A percentile compares a stretch with the other conserved stretches of the same genome.
phyloP scores from a whole-genome alignment of 2,888 invertebrate species.

The Anodontia alba region DNA sequence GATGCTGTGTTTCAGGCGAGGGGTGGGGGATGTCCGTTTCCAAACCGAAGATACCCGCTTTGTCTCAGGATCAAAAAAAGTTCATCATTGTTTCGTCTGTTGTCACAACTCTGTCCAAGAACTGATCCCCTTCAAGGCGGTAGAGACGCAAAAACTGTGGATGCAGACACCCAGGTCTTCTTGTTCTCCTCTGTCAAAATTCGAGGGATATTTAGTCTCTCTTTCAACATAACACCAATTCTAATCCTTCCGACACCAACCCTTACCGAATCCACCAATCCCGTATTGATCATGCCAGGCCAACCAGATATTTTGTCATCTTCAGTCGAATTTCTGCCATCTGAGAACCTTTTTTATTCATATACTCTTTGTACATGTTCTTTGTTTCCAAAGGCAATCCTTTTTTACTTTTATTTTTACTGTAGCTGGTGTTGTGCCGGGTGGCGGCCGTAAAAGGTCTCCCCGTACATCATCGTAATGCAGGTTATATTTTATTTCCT shows the following conservation, averaged over 20 bases:
- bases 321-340: constrained; percentile 8
- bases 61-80: constrained; percentile 20
- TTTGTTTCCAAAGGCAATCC: too few relatives aligned
- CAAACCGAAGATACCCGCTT: constrained; percentile 12
- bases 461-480: too few relatives aligned
- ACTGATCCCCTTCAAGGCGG: too few relatives aligned
- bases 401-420: too few relatives aligned
- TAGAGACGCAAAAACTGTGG: constrained; percentile 4
- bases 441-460: too few relatives aligned
- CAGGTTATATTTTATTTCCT: too few relatives aligned
- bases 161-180: neutral
- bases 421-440: too few relatives aligned
- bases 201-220: constrained; percentile 15
- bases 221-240: neutral
- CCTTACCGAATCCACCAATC: constrained; percentile 17
- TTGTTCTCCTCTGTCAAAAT: constrained; percentile 27
- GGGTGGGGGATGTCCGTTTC: neutral
- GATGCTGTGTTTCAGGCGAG: too few relatives aligned
- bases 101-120: too few relatives aligned
- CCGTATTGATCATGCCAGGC: neutral
- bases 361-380: too few relatives aligned
- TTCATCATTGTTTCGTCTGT: constrained; percentile 16
- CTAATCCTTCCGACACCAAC: too few relatives aligned
- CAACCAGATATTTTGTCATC: constrained; percentile 12
- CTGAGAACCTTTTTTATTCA: constrained; percentile 8